Percentiles rank a stretch among this genome's conserved stretches.
Evolutionary conservation across 2,888 invertebrate genomes (phyloP).

Genomic region (Hypolimnas misippus): DNA sequence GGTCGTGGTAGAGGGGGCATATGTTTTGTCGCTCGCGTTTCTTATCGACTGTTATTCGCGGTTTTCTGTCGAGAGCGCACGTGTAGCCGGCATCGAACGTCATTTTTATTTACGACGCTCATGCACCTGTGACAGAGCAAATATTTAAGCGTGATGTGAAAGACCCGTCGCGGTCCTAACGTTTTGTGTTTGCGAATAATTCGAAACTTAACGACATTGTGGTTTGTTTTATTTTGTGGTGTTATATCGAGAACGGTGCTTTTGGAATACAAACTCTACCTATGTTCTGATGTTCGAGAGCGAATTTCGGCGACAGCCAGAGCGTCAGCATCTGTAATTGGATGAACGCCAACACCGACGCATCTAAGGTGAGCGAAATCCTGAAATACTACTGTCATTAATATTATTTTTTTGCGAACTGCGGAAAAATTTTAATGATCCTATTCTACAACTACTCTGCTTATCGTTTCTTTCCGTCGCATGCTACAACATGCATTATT

Average conservation of each 20-base stretch:
- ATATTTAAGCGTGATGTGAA: slow-evolving; percentile 77
- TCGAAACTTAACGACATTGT: slow-evolving; percentile 57
- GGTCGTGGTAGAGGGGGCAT: slow-evolving; percentile 59
- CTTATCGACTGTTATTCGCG: slow-evolving; percentile 70
- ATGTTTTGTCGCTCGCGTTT: slow-evolving; percentile 51
- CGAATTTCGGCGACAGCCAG: slow-evolving; percentile 75
- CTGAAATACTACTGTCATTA: slow-evolving; percentile 41
- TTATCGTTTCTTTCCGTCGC: slow-evolving; percentile 39
- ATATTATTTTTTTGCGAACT: slow-evolving; percentile 22
- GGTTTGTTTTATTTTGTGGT: slow-evolving; percentile 64
- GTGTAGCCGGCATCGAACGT: slow-evolving; percentile 67
- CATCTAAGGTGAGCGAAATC: slow-evolving; percentile 74
- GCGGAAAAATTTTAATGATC: not conserved
- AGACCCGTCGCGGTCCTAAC: slow-evolving; percentile 64
- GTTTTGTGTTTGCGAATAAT: slow-evolving; percentile 57
- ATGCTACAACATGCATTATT: slow-evolving; percentile 45
- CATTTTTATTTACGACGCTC: slow-evolving; percentile 58
- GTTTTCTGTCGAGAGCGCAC: slow-evolving; percentile 75
- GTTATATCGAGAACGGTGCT: slow-evolving; percentile 59
- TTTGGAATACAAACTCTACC: slow-evolving; percentile 56
- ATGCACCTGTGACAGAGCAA: slow-evolving; percentile 76
- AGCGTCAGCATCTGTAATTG: slow-evolving; percentile 72
- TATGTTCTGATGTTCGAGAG: slow-evolving; percentile 61
- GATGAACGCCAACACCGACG: slow-evolving; percentile 81
- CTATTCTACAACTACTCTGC: slow-evolving; percentile 2